A percentile compares a stretch with the other conserved stretches of the same genome.
phyloP scores from a whole-genome alignment of 2,888 invertebrate genomes.

The Lasioglossum malachurum region DNA sequence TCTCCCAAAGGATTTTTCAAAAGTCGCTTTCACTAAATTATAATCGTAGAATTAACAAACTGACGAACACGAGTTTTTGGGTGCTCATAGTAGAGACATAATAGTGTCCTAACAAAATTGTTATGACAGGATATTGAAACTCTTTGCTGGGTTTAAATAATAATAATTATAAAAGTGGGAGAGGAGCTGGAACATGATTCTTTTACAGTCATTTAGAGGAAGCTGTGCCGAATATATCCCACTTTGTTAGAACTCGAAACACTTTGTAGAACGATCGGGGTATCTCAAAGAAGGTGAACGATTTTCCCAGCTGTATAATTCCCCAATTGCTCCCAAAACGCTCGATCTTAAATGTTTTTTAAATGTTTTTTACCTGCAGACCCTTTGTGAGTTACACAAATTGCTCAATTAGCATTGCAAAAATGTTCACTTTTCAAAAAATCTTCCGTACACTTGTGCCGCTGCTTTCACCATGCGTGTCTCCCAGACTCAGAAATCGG shows the following conservation, averaged over 20 bases:
- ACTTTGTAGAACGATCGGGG: not conserved
- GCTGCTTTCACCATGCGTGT: constrained; percentile 3
- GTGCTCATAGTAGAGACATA: not conserved
- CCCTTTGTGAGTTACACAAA: not conserved
- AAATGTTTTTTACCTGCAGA: not conserved
- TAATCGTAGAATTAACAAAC: not conserved
- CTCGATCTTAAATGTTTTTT: not conserved
- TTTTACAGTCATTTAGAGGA: not conserved
- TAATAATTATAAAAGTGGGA: not conserved
- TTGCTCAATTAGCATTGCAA: not conserved
- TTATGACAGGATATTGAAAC: no score
- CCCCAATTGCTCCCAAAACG: not conserved
- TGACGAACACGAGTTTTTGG: not conserved
- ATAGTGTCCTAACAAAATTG: not conserved
- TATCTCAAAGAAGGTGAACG: not conserved
- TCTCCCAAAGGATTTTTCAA: not conserved
- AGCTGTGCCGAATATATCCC: not conserved
- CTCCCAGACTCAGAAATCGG: constrained; percentile 26
- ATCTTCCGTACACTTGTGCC: not conserved
- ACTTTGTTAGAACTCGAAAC: not conserved
- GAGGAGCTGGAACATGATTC: not conserved
- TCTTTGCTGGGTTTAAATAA: not conserved
- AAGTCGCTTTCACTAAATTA: not conserved
- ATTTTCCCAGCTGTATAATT: not conserved
- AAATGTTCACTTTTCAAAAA: not conserved